Evolutionary conservation across 2,113 vertebrate species (phyloP).

Genomic region (Falcunculus frontatus): DNA sequence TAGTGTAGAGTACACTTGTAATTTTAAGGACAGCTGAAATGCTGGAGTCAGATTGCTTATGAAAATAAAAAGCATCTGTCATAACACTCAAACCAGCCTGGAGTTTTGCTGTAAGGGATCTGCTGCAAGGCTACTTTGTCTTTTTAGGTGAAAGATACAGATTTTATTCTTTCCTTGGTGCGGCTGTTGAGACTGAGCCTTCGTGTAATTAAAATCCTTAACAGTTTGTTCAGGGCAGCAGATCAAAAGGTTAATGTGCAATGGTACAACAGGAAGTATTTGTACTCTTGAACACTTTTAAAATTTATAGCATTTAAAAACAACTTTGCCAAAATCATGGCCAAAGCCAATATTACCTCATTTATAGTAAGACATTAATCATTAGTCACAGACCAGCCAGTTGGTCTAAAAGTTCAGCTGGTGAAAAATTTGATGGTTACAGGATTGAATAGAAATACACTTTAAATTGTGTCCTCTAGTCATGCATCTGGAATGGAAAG

Average conservation of each 20-base stretch:
- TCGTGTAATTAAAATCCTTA: slow-evolving; percentile 50
- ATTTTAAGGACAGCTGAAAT: slow-evolving; percentile 19
- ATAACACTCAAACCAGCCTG: slow-evolving; percentile 9
- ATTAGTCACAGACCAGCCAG: slow-evolving; percentile 24
- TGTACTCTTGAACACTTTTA: slow-evolving; percentile 44
- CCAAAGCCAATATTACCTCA: slow-evolving; percentile 67
- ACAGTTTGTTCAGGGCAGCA: slow-evolving; percentile 37
- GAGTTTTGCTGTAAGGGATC: neutral
- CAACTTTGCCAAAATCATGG: slow-evolving; percentile 41
- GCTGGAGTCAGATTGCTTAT: slow-evolving; percentile 31
- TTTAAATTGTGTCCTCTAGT: neutral
- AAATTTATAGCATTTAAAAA: slow-evolving; percentile 59
- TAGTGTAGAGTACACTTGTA: neutral
- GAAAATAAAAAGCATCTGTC: slow-evolving; percentile 63
- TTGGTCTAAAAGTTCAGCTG: slow-evolving; percentile 45
- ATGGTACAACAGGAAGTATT: slow-evolving; percentile 47
- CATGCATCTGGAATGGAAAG: neutral
- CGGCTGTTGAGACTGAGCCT: neutral
- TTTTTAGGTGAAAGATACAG: neutral
- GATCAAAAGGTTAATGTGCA: slow-evolving; percentile 55
- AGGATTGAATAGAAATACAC: slow-evolving; percentile 10
- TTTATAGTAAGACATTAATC: slow-evolving; percentile 64
- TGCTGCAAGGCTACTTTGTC: neutral
- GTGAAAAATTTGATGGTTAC: slow-evolving; percentile 1
- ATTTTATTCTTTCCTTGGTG: slow-evolving; percentile 6